Evolutionary conservation across 1,140 invertebrate genomes (phyloP).

Genomic region (Brachionus rotundiformis): DNA sequence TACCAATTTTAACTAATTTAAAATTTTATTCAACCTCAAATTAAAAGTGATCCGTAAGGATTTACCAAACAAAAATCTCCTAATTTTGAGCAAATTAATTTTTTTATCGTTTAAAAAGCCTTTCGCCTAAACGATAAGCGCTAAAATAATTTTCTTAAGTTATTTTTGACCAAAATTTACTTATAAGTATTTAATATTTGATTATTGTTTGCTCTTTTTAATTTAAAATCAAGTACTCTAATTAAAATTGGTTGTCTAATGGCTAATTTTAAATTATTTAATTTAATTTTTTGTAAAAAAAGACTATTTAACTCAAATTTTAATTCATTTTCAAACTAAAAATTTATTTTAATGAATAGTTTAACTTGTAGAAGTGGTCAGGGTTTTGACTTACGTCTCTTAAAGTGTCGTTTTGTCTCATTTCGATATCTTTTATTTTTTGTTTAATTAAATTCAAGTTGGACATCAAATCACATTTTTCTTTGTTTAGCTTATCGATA

Average conservation of each 20-base stretch:
- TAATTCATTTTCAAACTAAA: too few relatives aligned
- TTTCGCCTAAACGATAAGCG: not conserved
- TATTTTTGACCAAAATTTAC: not conserved
- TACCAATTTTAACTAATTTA: not conserved
- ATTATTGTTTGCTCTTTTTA: too few relatives aligned
- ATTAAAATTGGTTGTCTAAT: not conserved
- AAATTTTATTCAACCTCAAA: not conserved
- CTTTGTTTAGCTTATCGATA: conserved; percentile 36
- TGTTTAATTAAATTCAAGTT: conserved; percentile 38
- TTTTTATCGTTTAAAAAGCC: not conserved
- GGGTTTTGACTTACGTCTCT: conserved; percentile 50
- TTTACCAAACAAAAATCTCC: not conserved
- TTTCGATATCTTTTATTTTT: conserved; percentile 51
- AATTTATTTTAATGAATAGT: not conserved
- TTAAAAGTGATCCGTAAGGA: not conserved
- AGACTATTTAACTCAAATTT: too few relatives aligned
- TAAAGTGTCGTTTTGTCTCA: conserved; percentile 38
- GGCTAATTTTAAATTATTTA: not conserved
- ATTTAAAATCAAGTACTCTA: not conserved
- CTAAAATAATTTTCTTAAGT: not conserved
- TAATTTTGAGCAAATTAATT: too few relatives aligned
- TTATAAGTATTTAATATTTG: too few relatives aligned
- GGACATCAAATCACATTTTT: conserved; percentile 50
- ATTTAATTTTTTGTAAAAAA: not conserved
- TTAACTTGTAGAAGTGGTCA: too few relatives aligned